Base-by-base conservation (phyloP, 2,113 vertebrate species). In the Paralichthys olivaceus region DNA sequence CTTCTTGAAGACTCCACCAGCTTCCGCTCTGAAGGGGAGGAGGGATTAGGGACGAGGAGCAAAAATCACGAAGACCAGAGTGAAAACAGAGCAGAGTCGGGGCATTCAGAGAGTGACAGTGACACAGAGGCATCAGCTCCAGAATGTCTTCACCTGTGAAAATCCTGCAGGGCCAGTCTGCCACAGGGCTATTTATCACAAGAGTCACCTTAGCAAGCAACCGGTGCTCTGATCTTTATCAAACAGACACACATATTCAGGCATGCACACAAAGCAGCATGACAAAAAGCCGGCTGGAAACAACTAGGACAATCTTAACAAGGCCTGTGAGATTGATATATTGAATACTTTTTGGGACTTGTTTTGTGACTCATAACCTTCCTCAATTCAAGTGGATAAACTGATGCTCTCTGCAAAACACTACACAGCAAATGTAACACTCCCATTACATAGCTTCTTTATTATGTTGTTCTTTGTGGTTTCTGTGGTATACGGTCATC, bases 1-100 rank as follows among this genome's bases (percentile, higher is more conserved):
- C 98, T 99, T 93, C 92, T 97, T 7, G 95, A 97, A 56, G 92
- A 97, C 86, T 99, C 97, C 32, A 97, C 97, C 92, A 99, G 87
- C 92, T 96, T 99, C 92, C 96, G 96, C 93, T 99, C 97, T 99
- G 94, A 83, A 60, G 8, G 37, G 22, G 14, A 26, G 60, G 34
- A 12, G 12, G 54, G 12, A 32, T 40, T n/a, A 23, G 3, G 60
- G 19, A 57, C 3, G 5, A 6, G 19, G 15, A 34, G 14, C 2
- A 69, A 56, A 67, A 32, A 68, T 1, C 14, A 73, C 14, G 6
- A 45, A 28, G 13, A 40, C 0, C 2, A 37, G 7, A 15, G 14
- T 65, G 4, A 47, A 60, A 69, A 62, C 34, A 57, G 17, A 69
- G 19, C 40, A 53, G 5, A 13, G 34, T 4, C 1, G 6, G 19